phyloP scores from a whole-genome alignment of 1,140 invertebrate genomes.

The Panonychus citri region DNA sequence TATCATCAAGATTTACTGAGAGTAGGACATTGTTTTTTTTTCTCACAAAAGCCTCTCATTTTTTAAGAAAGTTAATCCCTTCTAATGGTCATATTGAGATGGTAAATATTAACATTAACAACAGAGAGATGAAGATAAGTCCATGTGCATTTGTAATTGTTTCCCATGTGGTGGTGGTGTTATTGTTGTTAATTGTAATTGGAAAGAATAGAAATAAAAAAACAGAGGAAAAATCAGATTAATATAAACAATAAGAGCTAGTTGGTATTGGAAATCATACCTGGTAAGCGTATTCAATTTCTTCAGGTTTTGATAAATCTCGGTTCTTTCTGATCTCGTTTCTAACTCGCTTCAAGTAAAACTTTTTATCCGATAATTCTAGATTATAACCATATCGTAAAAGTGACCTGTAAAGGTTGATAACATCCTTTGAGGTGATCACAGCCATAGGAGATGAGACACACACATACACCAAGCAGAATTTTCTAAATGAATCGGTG shows the following conservation, averaged over 20 bases:
- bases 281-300: slow-evolving; percentile 33
- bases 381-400: slow-evolving; percentile 33
- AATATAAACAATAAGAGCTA: background rate
- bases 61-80: slow-evolving; percentile 26
- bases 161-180: too few species aligned
- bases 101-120: too few species aligned
- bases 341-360: slow-evolving; percentile 28
- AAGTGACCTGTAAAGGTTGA: slow-evolving; percentile 31
- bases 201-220: slow-evolving; percentile 12
- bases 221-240: background rate
- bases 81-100: too few species aligned
- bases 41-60: slow-evolving; percentile 24
- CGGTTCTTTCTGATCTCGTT: slow-evolving; percentile 35
- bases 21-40: too few species aligned
- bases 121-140: too few species aligned
- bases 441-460: background rate
- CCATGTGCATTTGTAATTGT: too few species aligned
- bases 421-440: slow-evolving; percentile 3
- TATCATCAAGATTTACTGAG: too few species aligned
- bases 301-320: slow-evolving; percentile 24
- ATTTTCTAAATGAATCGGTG: too few species aligned
- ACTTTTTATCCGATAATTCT: slow-evolving; percentile 34
- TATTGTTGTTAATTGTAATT: too few species aligned
- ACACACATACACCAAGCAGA: too few species aligned
- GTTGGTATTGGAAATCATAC: slow-evolving; percentile 15